Evolutionary conservation across 2,888 invertebrate genomes (phyloP), one percentile per base, ranked within the genome.

Genomic region (Agrilus biguttatus): DNA sequence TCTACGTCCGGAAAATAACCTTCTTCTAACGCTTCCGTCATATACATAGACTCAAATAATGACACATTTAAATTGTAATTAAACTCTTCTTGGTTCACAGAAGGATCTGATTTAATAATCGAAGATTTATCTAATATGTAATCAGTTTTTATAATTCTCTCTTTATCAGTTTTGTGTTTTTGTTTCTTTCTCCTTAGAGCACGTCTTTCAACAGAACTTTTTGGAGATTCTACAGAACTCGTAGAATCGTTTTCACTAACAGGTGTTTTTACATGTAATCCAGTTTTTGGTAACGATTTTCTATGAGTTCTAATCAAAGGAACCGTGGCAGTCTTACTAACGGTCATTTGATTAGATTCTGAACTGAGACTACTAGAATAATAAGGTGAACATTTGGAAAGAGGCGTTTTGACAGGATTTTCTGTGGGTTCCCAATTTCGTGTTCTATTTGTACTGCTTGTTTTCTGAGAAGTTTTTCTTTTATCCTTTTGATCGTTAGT

Each of bases 191-290:
- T 73, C 43, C 82, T 72, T 55, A 80, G 80, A 1, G 81, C 81
- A 41, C 78, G 73, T 36, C 80, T 66, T 46, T 66, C 66, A 3
- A 65, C 64, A 47, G 65, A 66, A 45, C 63, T 65, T 53, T 80
- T 77, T 0, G 78, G 77, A 58, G 81, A 80, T 54, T 80, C 75
- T 45, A 78, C 75, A 1, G 81, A 82, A 54, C 82, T 82, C 47
- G 82, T 82, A 0, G 82, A 82, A 49, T 82, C 82, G 52, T 82
- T 82, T 44, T 81, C 82, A 55, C 81, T 82, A 0, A 80, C 80
- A 12, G 81, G 80, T 61, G 79, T 80, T 56, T 80, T 78, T 32
- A 78, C 63, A 12, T 77, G 75, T 53, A 75, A 71, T 49, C 76
- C 71, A 50, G 72, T 69, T 47, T 75, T 73, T 3, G 78, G 64